Percentiles rank a stretch among this genome's conserved stretches.
Evolutionary conservation across 1,140 invertebrate species (phyloP).

Genomic region (Lasioglossum albipes): DNA sequence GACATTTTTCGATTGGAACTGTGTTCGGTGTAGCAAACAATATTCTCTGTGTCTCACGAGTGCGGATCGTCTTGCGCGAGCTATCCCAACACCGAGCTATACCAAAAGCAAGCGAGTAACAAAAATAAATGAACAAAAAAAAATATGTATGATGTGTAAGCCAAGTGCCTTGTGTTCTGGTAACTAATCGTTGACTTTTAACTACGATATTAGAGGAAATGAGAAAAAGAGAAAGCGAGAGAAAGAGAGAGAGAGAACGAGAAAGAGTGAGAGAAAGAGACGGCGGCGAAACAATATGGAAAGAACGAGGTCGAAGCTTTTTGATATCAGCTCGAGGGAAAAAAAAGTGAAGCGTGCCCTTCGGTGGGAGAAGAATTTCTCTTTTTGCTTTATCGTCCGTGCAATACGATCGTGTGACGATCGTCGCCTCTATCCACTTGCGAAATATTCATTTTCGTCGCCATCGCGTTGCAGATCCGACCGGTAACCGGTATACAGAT

Average conservation of each 20-base stretch:
- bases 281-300: no score
- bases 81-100: conserved; percentile 72
- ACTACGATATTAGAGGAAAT: conserved; percentile 74
- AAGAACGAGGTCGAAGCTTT: conserved; percentile 45
- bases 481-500: conserved; percentile 9
- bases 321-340: conserved; percentile 24
- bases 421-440: not conserved
- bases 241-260: conserved; percentile 36
- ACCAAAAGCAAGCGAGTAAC: conserved; percentile 65
- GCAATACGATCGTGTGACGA: not conserved
- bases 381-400: conserved; percentile 11
- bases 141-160: conserved; percentile 77
- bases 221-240: conserved; percentile 46
- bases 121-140: conserved; percentile 57
- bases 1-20: not conserved
- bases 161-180: conserved; percentile 80
- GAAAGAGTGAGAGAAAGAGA: conserved; percentile 49
- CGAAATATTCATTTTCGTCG: not conserved
- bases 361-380: conserved; percentile 26
- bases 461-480: conserved; percentile 42
- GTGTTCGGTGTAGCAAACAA: not conserved
- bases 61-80: conserved; percentile 57
- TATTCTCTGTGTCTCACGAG: conserved; percentile 25
- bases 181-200: conserved; percentile 80
- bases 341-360: conserved; percentile 24